phyloP scores from a whole-genome alignment of 2,113 vertebrate genomes.

The Myrmecobius fasciatus region DNA sequence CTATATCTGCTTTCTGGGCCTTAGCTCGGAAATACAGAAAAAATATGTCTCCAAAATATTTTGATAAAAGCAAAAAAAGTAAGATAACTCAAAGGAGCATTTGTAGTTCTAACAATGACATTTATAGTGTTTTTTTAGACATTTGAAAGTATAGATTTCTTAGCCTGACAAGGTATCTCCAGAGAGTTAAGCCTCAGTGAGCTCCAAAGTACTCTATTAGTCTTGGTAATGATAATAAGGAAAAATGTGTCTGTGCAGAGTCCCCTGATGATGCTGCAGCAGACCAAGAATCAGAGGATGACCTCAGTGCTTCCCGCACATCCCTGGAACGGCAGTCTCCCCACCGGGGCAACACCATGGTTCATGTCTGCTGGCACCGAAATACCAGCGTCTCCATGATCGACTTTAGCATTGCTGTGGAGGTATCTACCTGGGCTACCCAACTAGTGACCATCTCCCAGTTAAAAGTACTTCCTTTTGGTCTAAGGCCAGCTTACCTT shows the following conservation, averaged over 20 bases:
- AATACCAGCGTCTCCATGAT: constrained; percentile 99
- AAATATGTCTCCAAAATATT: no score
- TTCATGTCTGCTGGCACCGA: constrained; percentile 99
- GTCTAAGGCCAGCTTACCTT: neutral
- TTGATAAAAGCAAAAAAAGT: neutral
- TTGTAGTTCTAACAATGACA: neutral
- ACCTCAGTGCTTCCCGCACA: constrained; percentile 90
- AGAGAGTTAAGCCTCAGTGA: neutral
- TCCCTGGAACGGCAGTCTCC: constrained; percentile 92
- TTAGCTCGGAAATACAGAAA: no score
- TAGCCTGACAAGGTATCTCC: no score
- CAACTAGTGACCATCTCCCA: neutral
- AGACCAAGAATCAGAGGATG: constrained; percentile 97
- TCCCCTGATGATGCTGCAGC: constrained; percentile 90
- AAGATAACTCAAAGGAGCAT: accelerated
- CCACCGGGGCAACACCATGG: constrained; percentile 98
- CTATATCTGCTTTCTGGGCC: no score
- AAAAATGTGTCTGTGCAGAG: constrained; percentile 83
- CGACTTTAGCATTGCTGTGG: constrained; percentile 98
- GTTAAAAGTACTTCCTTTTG: neutral
- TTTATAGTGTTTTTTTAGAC: neutral
- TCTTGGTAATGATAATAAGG: neutral
- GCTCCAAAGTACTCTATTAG: no score
- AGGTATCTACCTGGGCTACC: constrained; percentile 88
- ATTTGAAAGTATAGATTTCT: neutral